Evolutionary conservation across 2,888 invertebrate species (phyloP).

Genomic region (Podabrus alpinus): DNA sequence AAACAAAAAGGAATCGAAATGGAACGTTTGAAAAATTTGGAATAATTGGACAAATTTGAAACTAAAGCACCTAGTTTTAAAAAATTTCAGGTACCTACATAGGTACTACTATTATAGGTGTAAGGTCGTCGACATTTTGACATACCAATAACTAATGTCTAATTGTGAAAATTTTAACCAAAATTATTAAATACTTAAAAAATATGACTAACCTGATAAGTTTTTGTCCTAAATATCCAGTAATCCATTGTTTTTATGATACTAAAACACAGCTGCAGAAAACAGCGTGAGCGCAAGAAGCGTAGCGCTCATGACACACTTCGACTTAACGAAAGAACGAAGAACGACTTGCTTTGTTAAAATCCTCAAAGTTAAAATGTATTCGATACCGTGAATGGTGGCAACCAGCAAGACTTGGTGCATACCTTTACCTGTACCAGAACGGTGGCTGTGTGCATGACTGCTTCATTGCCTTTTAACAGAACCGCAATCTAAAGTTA

Average conservation of each 20-base stretch:
- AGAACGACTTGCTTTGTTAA: conserved; percentile 25
- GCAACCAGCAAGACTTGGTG: conserved; percentile 25
- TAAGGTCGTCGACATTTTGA: conserved; percentile 53
- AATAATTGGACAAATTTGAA: not conserved
- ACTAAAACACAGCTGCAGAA: conserved; percentile 26
- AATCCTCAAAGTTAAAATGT: not conserved
- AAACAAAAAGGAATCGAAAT: not conserved
- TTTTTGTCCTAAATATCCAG: conserved; percentile 22
- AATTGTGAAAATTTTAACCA: conserved; percentile 1
- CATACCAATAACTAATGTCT: conserved; percentile 41
- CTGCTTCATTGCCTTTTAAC: conserved; percentile 22
- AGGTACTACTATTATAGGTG: conserved; percentile 11
- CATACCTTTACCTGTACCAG: conserved; percentile 17
- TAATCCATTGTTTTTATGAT: conserved; percentile 32
- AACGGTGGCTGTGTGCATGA: conserved; percentile 36
- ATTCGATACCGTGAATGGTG: conserved; percentile 8
- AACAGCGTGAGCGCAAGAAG: conserved; percentile 23
- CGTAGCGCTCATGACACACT: conserved; percentile 26
- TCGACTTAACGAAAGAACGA: conserved; percentile 25
- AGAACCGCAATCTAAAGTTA: conserved; percentile 29
- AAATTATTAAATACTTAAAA: conserved; percentile 23
- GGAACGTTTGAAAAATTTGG: not conserved
- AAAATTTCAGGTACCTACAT: conserved; percentile 1
- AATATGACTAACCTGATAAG: conserved; percentile 27
- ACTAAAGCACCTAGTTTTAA: conserved; percentile 7